Evolutionary conservation across 1,140 invertebrate genomes (phyloP).

Genomic region (Tyrophagus putrescentiae): DNA sequence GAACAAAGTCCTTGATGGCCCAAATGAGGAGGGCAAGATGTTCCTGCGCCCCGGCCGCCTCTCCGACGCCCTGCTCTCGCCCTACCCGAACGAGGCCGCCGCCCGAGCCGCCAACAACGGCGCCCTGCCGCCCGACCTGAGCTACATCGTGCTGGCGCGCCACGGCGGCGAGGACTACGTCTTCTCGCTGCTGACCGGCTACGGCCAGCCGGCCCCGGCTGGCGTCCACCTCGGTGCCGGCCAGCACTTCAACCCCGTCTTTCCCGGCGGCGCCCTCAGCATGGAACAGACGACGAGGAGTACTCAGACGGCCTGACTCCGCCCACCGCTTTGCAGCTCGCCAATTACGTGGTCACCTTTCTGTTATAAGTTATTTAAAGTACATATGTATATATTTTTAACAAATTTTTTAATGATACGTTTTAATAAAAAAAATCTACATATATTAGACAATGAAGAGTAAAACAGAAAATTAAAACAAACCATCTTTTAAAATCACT

Average conservation of each 20-base stretch:
- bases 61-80: slow-evolving; percentile 75
- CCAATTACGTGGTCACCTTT: slow-evolving; percentile 90
- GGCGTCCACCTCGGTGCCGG: slow-evolving; percentile 71
- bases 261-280: slow-evolving; percentile 84
- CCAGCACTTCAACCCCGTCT: slow-evolving; percentile 96
- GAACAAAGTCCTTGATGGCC: slow-evolving; percentile 70
- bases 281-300: slow-evolving; percentile 77
- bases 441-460: no score
- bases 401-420: no score
- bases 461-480: no score
- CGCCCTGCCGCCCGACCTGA: slow-evolving; percentile 88
- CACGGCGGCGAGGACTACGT: slow-evolving; percentile 87
- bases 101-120: slow-evolving; percentile 87
- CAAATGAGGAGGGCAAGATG: slow-evolving; percentile 80
- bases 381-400: no score
- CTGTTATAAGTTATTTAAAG: no score
- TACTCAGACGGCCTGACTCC: slow-evolving; percentile 60
- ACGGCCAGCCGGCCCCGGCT: slow-evolving; percentile 84
- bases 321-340: slow-evolving; percentile 78
- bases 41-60: slow-evolving; percentile 87
- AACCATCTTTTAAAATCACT: no score
- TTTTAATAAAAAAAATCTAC: no score
- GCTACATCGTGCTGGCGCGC: slow-evolving; percentile 69
- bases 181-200: slow-evolving; percentile 87
- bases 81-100: slow-evolving; percentile 89